A percentile compares a stretch with the other conserved stretches of the same genome.
These are phyloP conservation scores for Xiphophorus couchianus DNA, from an alignment of 2,113 vertebrate genomes.

Conservation along the genomic window DNA sequence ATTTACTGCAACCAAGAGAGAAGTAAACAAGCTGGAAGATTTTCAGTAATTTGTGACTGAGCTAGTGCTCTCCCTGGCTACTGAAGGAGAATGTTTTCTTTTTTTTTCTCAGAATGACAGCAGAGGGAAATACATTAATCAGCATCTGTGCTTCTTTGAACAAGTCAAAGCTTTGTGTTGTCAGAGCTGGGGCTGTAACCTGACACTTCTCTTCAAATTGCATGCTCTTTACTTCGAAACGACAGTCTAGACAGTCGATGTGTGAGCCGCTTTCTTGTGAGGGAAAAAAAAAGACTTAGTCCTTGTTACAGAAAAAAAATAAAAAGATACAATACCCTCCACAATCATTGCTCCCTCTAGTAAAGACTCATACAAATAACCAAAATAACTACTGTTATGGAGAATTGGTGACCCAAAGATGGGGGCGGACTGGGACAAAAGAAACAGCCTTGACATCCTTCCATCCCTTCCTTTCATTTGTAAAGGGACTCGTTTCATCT, in stretches of 20 bases:
- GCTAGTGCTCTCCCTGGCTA: neutral
- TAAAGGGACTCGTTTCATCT: too few species aligned
- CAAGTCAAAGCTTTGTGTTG: constrained; percentile 14
- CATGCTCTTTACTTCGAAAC: constrained; percentile 3
- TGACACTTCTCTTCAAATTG: constrained; percentile 22
- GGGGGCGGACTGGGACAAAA: too few species aligned
- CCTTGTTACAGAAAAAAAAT: neutral
- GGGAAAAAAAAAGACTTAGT: constrained; percentile 4
- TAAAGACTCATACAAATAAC: too few species aligned
- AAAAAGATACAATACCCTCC: neutral
- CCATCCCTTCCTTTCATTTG: too few species aligned
- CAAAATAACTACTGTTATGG: too few species aligned
- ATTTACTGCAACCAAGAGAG: constrained; percentile 3
- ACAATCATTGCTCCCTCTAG: too few species aligned
- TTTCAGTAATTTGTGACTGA: neutral
- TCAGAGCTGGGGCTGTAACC: constrained; percentile 29
- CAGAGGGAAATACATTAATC: constrained; percentile 39
- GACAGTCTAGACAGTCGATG: constrained; percentile 30
- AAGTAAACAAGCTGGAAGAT: constrained; percentile 3
- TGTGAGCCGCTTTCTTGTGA: constrained; percentile 9
- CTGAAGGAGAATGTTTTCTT: neutral
- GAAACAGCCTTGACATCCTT: too few species aligned
- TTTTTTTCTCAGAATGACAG: constrained; percentile 33
- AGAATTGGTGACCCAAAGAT: too few species aligned
- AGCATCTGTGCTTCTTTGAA: constrained; percentile 32